A percentile compares a stretch with the other conserved stretches of the same genome.
These are phyloP conservation scores for Chaetodon trifascialis DNA, from an alignment of 2,113 vertebrate genomes.

Conservation along the genomic window DNA sequence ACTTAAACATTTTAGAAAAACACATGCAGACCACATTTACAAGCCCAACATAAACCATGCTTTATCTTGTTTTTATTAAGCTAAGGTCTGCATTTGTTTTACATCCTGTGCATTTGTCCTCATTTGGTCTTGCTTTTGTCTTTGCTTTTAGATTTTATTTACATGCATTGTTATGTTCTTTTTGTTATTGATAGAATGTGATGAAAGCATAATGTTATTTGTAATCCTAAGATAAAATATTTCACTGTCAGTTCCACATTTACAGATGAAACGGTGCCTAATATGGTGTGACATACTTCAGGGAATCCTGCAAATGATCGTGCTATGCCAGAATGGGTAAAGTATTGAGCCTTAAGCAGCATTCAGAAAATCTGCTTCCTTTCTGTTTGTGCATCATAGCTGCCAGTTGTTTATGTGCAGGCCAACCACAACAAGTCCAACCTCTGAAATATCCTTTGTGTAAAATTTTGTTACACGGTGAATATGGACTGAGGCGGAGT, in stretches of 20 bases:
- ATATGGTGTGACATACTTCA: constrained; percentile 16
- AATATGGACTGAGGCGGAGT: not conserved
- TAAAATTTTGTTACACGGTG: not conserved
- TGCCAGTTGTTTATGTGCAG: constrained; percentile 16
- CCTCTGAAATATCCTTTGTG: not conserved
- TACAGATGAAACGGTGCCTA: constrained; percentile 23
- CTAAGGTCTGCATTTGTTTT: constrained; percentile 15
- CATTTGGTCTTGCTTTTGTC: not conserved
- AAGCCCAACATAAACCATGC: not conserved
- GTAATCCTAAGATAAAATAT: constrained; percentile 4
- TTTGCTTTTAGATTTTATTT: not conserved
- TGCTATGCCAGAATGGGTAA: not conserved
- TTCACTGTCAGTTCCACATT: constrained; percentile 36
- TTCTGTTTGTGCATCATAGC: constrained; percentile 6
- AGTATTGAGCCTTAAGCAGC: constrained; percentile 7
- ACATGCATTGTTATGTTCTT: not conserved
- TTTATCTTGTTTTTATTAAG: not conserved
- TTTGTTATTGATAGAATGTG: constrained; percentile 12
- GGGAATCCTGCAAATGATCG: constrained; percentile 19
- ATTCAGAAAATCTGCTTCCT: constrained; percentile 9
- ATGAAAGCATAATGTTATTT: constrained; percentile 9
- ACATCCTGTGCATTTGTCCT: constrained; percentile 1
- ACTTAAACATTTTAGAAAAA: constrained; percentile 3
- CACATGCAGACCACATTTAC: not conserved
- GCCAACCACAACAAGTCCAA: not conserved